A percentile compares a stretch with the other conserved stretches of the same genome.
Conservation (phyloP, 2,888 invertebrate genomes). For the Melinopterus prodromus region DNA sequence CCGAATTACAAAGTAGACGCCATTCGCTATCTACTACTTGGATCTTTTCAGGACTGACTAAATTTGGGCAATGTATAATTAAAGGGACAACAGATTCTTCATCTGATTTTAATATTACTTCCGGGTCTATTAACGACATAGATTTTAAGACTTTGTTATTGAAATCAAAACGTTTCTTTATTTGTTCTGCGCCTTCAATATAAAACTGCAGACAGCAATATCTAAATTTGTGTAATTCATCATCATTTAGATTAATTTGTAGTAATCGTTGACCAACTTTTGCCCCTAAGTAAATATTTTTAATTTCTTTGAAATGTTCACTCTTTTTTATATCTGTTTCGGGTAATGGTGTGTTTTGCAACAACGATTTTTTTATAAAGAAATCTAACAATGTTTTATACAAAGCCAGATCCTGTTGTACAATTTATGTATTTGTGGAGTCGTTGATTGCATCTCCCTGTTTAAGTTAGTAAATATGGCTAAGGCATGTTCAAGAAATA, state of each 20-base stretch:
- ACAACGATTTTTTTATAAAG: slow-evolving; percentile 11
- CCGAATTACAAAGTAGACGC: slow-evolving; percentile 18
- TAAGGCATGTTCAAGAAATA: slow-evolving; percentile 16
- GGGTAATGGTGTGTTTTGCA: background rate
- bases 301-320: background rate
- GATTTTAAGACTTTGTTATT: slow-evolving; percentile 5
- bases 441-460: slow-evolving; percentile 15
- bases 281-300: slow-evolving; percentile 8
- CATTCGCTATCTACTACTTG: slow-evolving; percentile 7
- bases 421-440: slow-evolving; percentile 15
- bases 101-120: slow-evolving; percentile 10
- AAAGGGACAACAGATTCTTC: slow-evolving; percentile 22
- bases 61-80: slow-evolving; percentile 1
- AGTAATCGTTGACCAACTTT: background rate
- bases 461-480: slow-evolving; percentile 20
- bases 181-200: slow-evolving; percentile 7
- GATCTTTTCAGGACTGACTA: slow-evolving; percentile 8
- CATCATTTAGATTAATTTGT: slow-evolving; percentile 6
- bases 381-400: slow-evolving; percentile 21
- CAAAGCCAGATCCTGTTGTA: slow-evolving; percentile 4
- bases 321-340: background rate
- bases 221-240: background rate
- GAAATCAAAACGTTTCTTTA: background rate
- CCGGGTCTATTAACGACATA: slow-evolving; percentile 18
- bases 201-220: background rate